Conservation (phyloP, 2,797 vertebrate species). For the Triplophysa bombifrons region DNA sequence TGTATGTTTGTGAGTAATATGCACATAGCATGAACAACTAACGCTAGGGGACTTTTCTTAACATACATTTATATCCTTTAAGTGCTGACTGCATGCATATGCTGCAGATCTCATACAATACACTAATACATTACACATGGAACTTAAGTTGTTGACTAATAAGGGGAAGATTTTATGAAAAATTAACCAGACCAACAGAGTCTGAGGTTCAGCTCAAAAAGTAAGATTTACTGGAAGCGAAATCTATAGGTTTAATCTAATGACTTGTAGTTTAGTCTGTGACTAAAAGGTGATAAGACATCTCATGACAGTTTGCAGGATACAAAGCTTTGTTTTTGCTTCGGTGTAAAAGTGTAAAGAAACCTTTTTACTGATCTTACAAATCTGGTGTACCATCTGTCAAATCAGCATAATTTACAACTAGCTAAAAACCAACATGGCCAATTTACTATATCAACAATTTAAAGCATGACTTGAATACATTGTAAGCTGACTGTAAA, state of each 20-base stretch:
- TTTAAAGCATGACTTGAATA: background rate
- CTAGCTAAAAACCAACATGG: background rate
- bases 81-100: constrained; percentile 57
- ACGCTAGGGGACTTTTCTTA: constrained; percentile 32
- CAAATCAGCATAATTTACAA: background rate
- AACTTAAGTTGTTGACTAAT: constrained; percentile 63
- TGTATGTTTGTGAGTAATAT: constrained; percentile 51
- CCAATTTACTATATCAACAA: background rate
- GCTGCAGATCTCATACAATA: constrained; percentile 62
- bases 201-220: background rate
- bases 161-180: constrained; percentile 60
- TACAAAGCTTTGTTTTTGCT: background rate
- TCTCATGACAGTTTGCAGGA: background rate
- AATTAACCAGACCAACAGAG: background rate
- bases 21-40: constrained; percentile 30
- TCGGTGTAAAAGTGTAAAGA: background rate
- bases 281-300: background rate
- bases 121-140: constrained; percentile 55
- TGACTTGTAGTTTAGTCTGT: background rate
- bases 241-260: background rate
- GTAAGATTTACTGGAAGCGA: background rate
- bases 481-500: background rate
- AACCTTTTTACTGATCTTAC: background rate
- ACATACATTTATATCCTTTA: constrained; percentile 53
- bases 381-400: background rate